Evolutionary conservation across 2,113 vertebrate species (phyloP), one percentile per base, ranked within the genome.

Genomic region (Xiphophorus hellerii): DNA sequence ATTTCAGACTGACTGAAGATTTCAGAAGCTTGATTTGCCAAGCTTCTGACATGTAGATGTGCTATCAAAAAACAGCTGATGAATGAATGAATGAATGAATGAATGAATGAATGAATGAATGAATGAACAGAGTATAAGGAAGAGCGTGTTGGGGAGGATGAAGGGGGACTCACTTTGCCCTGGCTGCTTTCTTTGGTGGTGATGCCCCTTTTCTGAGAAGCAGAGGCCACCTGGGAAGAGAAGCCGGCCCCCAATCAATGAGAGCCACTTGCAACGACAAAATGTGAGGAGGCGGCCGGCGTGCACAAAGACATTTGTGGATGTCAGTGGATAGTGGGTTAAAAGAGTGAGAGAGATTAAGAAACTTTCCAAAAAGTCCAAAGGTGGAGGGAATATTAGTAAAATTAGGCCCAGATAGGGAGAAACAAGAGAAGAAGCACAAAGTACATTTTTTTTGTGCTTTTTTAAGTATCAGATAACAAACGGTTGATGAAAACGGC

Each of bases 221-320:
- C 82, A 68, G 92, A 85, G 62, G 92, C 78, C 73, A 94, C 92
- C 94, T 94, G 82, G 74, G 83, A 86, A 93, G 83, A 94, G 87
- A 94, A 85, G 85, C 80, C 90, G 86, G 69, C 75, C 78, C 84
- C 0, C 25, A 70, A 87, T 92, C 85, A 93, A 84, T 80, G 81
- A 79, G 30, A 84, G 66, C 29, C 54, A 9, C 22, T 73, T 20
- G 44, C 17, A 74, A 78, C 7, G 70, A 37, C 64, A 33, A 65
- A 62, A 42, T 65, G 20, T 25, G 60, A 39, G 25, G 69, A 37
- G n/a, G n/a, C 0, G n/a, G 68, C 30, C 15, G 62, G 15, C 20
- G 31, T 25, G 39, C n/a, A 54, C 31, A 22, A 9, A 33, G 11
- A 27, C n/a, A 6, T 9, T 30, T 25, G 28, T 5, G 11, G 28